Conservation (phyloP, 2,113 vertebrate species). For the Takifugu bimaculatus region DNA sequence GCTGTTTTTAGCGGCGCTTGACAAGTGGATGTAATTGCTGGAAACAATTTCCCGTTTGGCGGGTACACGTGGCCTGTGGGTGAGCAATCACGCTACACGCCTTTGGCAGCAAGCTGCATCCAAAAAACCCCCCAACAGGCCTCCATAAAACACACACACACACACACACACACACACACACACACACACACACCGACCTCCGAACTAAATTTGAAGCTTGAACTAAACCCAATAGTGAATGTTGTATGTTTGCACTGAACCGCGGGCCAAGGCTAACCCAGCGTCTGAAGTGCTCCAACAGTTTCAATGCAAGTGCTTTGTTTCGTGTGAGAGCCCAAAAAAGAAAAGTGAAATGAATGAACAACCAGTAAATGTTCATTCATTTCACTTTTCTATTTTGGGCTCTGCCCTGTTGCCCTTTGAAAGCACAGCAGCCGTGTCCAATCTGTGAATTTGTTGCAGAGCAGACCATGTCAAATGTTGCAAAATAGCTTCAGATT, state of each 20-base stretch:
- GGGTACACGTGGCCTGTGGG: slow-evolving; percentile 15
- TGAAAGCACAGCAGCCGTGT: background rate
- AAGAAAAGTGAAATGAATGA: no score
- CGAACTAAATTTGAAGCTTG: slow-evolving; percentile 4
- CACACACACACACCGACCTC: background rate
- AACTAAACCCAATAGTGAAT: slow-evolving; percentile 9
- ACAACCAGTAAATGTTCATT: no score
- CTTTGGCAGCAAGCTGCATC: slow-evolving; percentile 27
- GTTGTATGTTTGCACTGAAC: slow-evolving; percentile 11
- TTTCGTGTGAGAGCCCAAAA: no score
- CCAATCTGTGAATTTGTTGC: no score
- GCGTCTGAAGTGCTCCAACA: background rate
- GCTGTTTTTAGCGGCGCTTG: slow-evolving; percentile 31
- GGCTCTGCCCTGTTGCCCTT: no score
- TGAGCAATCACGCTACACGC: slow-evolving; percentile 26
- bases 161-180: background rate
- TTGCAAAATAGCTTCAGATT: no score
- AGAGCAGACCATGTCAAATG: no score
- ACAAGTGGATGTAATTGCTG: slow-evolving; percentile 44
- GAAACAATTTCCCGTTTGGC: slow-evolving; percentile 30
- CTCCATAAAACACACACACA: background rate
- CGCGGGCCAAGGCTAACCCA: background rate
- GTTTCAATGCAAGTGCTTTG: no score
- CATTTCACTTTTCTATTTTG: no score
- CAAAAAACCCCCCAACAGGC: slow-evolving; percentile 2